Evolutionary conservation across 2,797 vertebrate species (phyloP).

Genomic region (Dipus sagitta): DNA sequence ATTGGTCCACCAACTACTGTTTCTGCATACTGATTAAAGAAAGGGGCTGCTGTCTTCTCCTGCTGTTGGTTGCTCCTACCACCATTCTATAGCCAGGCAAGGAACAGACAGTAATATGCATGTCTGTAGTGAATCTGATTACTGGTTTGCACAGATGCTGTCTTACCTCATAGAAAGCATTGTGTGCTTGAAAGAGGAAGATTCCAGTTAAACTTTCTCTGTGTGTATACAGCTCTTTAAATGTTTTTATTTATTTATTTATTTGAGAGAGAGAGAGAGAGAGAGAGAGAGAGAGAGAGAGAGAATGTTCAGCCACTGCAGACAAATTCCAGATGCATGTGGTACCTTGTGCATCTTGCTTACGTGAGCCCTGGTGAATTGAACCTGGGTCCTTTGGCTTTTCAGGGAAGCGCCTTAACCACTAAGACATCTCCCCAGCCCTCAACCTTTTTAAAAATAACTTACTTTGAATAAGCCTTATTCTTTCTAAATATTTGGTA

Average conservation of each 20-base stretch:
- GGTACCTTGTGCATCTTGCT: no score
- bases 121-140: neutral
- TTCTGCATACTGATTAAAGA: conserved; percentile 63
- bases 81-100: neutral
- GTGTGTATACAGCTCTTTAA: neutral
- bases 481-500: conserved; percentile 1
- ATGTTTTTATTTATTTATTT: neutral
- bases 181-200: neutral
- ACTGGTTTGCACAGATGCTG: neutral
- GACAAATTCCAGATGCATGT: no score
- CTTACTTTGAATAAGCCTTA: no score
- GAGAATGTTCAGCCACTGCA: no score
- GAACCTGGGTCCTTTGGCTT: no score
- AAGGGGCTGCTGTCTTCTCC: neutral
- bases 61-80: neutral
- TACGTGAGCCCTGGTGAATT: no score
- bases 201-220: neutral
- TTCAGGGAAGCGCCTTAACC: no score
- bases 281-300: no score
- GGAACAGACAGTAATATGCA: neutral
- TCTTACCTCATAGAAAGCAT: neutral
- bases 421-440: no score
- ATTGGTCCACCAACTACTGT: conserved; percentile 50
- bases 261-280: no score
- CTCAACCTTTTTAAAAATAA: no score